phyloP scores from a whole-genome alignment of 53 echinoderm and acorn worm species.

The Luidia sarsii region DNA sequence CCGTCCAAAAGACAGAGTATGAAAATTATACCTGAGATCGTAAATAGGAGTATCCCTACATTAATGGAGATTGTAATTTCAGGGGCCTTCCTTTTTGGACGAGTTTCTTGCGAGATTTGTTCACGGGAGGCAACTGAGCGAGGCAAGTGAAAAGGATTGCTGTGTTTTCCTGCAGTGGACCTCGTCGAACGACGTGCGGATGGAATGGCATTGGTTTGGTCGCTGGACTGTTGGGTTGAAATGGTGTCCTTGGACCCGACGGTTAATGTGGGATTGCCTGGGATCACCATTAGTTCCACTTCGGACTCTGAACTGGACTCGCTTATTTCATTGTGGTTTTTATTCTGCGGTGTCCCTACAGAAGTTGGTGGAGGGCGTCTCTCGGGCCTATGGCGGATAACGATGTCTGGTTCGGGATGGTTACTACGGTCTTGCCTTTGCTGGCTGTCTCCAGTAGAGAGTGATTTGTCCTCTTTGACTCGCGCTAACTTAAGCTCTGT shows the following conservation, averaged over 20 bases:
- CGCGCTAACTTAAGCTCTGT: neutral
- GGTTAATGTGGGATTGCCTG: no score
- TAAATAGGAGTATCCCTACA: no score
- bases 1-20: no score
- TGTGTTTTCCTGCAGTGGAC: neutral
- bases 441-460: neutral
- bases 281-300: neutral
- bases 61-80: no score
- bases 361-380: no score
- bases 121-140: neutral
- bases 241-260: no score
- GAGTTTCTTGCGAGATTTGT: neutral
- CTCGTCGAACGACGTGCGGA: neutral
- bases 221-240: no score
- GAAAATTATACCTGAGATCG: neutral
- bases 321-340: no score
- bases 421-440: neutral
- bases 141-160: neutral
- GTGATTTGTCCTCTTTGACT: neutral
- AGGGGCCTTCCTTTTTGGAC: no score
- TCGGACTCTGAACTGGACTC: constrained; percentile 10
- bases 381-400: no score
- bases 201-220: neutral
- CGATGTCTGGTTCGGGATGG: neutral
- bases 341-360: no score